Evolutionary conservation across 2,113 vertebrate species (phyloP).

Genomic region (Equus quagga): DNA sequence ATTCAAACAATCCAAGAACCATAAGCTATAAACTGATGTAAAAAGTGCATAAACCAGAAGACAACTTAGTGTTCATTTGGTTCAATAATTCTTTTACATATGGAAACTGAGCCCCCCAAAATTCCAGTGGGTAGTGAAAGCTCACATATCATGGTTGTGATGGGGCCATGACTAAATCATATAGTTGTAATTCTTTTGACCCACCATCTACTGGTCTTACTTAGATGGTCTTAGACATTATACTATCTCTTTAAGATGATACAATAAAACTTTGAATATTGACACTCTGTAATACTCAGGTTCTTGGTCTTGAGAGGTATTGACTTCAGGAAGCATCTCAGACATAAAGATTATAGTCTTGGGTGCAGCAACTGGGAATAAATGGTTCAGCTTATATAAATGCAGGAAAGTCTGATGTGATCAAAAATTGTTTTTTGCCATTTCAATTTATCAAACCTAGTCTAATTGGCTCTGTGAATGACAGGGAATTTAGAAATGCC

Average conservation of each 20-base stretch:
- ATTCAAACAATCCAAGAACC: background rate
- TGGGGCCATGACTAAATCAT: background rate
- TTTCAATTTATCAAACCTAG: background rate
- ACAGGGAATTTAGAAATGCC: background rate
- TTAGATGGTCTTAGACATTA: accelerated
- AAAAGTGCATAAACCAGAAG: background rate
- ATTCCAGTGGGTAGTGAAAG: background rate
- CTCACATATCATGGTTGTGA: too few species aligned
- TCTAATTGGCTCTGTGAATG: background rate
- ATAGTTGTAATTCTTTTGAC: background rate
- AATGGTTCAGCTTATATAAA: background rate
- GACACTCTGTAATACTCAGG: background rate
- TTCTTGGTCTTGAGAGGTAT: background rate
- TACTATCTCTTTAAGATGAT: background rate
- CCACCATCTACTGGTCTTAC: background rate
- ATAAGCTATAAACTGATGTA: background rate
- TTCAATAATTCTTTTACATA: background rate
- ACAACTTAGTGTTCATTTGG: background rate
- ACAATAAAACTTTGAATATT: background rate
- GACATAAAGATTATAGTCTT: background rate
- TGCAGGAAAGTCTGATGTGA: background rate
- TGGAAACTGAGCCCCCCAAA: background rate
- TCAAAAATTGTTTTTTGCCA: background rate
- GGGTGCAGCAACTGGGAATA: background rate
- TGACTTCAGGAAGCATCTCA: background rate